phyloP scores from a whole-genome alignment of 2,888 invertebrate genomes.

The Hirtodrosophila histrioides region DNA sequence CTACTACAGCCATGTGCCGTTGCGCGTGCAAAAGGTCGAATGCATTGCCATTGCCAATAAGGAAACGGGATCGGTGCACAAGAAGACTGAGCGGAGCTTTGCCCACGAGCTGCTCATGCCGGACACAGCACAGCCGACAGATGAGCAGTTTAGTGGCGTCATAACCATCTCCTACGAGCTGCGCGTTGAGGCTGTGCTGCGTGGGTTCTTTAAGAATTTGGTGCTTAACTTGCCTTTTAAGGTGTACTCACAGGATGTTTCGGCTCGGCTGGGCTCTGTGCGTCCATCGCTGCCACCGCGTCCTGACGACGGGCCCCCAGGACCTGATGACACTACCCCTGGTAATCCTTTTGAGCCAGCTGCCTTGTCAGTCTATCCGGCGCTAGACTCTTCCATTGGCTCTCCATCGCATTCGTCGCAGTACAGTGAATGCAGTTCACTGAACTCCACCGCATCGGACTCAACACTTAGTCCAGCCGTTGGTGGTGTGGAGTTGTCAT shows the following conservation, averaged over 20 bases:
- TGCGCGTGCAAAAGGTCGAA: slow-evolving; percentile 80
- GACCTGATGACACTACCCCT: slow-evolving; percentile 33
- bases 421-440: slow-evolving; percentile 81
- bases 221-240: slow-evolving; percentile 80
- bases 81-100: slow-evolving; percentile 83
- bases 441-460: slow-evolving; percentile 82
- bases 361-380: slow-evolving; percentile 63
- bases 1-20: slow-evolving; percentile 81
- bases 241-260: slow-evolving; percentile 77
- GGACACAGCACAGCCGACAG: slow-evolving; percentile 81
- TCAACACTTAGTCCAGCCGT: slow-evolving; percentile 83
- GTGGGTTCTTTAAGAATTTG: slow-evolving; percentile 83
- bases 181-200: slow-evolving; percentile 83
- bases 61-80: slow-evolving; percentile 83
- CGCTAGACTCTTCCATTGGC: slow-evolving; percentile 76
- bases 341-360: slow-evolving; percentile 81
- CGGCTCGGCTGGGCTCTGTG: slow-evolving; percentile 40
- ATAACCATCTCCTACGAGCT: slow-evolving; percentile 82
- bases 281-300: slow-evolving; percentile 63
- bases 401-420: slow-evolving; percentile 82
- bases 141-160: slow-evolving; percentile 75
- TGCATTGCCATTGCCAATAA: slow-evolving; percentile 81
- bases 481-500: slow-evolving; percentile 63
- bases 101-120: slow-evolving; percentile 83
- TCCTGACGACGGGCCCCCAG: slow-evolving; percentile 61